phyloP scores from a whole-genome alignment of 2,888 invertebrate species.

The Idaea dimidiata region DNA sequence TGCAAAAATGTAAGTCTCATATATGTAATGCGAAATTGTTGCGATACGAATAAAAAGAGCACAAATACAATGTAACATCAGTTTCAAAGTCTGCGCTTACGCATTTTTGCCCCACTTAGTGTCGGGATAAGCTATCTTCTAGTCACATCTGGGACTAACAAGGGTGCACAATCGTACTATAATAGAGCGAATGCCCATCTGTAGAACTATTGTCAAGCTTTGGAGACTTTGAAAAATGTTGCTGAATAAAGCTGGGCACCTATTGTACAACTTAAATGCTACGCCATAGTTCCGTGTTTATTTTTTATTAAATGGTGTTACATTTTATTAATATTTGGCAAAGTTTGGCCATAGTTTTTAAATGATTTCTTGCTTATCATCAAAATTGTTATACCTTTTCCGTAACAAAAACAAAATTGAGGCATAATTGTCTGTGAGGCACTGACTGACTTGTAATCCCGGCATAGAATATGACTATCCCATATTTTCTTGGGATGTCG shows the following conservation, averaged over 20 bases:
- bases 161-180: slow-evolving; percentile 26
- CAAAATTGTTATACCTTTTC: too few relatives aligned
- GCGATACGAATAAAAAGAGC: not conserved
- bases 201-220: slow-evolving; percentile 1
- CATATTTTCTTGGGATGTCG: too few relatives aligned
- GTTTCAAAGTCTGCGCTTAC: not conserved
- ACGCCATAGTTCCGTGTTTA: too few relatives aligned
- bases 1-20: not conserved
- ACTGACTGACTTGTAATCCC: too few relatives aligned
- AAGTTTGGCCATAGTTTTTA: too few relatives aligned
- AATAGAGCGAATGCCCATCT: slow-evolving; percentile 29
- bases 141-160: slow-evolving; percentile 29
- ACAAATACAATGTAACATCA: not conserved
- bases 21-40: not conserved
- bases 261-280: not conserved
- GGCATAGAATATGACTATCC: too few relatives aligned
- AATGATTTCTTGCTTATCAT: too few relatives aligned
- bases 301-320: too few relatives aligned
- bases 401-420: too few relatives aligned
- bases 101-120: slow-evolving; percentile 10
- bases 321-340: too few relatives aligned
- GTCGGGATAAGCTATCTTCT: slow-evolving; percentile 24
- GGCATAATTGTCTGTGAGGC: too few relatives aligned
- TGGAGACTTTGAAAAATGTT: not conserved
- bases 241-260: not conserved